These are phyloP conservation scores for Drosophila baimaii DNA, from an alignment of 1,140 invertebrate species.

Conservation along the genomic window DNA sequence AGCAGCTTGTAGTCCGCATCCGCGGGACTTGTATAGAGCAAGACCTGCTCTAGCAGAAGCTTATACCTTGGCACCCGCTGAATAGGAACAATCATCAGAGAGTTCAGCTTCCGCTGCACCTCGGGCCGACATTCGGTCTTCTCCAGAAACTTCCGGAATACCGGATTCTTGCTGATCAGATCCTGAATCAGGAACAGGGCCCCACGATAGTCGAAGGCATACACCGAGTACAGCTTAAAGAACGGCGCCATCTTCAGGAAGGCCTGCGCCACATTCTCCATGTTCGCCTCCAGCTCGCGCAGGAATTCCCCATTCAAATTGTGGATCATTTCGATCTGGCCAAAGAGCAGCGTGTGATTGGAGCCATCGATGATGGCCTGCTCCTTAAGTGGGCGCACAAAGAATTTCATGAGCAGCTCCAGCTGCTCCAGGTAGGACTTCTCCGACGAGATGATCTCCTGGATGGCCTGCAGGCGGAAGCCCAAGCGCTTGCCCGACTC, in stretches of 20 bases:
- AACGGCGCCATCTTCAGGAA: slow-evolving; percentile 90
- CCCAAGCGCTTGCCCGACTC: slow-evolving; percentile 84
- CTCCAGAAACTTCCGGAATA: slow-evolving; percentile 87
- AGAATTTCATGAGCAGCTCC: slow-evolving; percentile 88
- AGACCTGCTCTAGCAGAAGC: slow-evolving; percentile 88
- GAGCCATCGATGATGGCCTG: slow-evolving; percentile 86
- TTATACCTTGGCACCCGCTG: slow-evolving; percentile 91
- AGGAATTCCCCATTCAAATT: slow-evolving; percentile 89
- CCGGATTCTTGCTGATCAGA: slow-evolving; percentile 86
- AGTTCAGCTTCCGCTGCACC: slow-evolving; percentile 88
- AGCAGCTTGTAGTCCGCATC: slow-evolving; percentile 87
- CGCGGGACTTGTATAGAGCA: slow-evolving; percentile 86
- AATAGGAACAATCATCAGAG: slow-evolving; percentile 90
- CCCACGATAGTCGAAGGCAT: slow-evolving; percentile 90
- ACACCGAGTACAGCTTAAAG: slow-evolving; percentile 91
- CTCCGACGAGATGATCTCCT: slow-evolving; percentile 90
- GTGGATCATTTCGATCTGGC: slow-evolving; percentile 90
- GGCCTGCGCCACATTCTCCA: slow-evolving; percentile 87
- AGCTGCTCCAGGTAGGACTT: slow-evolving; percentile 89
- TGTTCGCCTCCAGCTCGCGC: slow-evolving; percentile 87
- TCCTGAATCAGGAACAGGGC: slow-evolving; percentile 86
- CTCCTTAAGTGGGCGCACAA: slow-evolving; percentile 88
- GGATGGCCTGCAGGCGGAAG: slow-evolving; percentile 86
- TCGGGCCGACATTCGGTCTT: slow-evolving; percentile 89
- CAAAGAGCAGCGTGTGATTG: slow-evolving; percentile 87